A percentile compares a stretch with the other conserved stretches of the same genome.
These are phyloP conservation scores for Pararge aegeria DNA, from an alignment of 1,140 invertebrate species.

Conservation along the genomic window DNA sequence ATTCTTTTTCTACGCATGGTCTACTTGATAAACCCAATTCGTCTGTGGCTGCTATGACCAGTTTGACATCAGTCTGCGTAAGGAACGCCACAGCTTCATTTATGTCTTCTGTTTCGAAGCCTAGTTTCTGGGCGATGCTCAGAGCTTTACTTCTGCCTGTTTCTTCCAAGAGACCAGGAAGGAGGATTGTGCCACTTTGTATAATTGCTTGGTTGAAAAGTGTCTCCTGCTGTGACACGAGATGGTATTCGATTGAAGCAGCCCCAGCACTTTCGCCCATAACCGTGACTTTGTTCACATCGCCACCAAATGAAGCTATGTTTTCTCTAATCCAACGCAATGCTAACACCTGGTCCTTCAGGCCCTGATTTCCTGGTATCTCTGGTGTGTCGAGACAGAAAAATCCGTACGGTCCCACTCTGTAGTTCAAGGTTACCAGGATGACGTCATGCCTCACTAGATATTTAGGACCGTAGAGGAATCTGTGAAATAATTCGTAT, in stretches of 20 bases:
- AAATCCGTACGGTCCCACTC: slow-evolving; percentile 84
- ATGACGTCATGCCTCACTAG: slow-evolving; percentile 80
- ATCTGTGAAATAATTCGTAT: too few relatives aligned
- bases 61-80: slow-evolving; percentile 10
- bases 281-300: slow-evolving; percentile 82
- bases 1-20: slow-evolving; percentile 36
- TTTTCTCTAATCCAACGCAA: slow-evolving; percentile 84
- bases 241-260: slow-evolving; percentile 39
- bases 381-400: slow-evolving; percentile 83
- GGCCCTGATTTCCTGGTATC: slow-evolving; percentile 85
- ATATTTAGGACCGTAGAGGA: slow-evolving; percentile 75
- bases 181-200: slow-evolving; percentile 34
- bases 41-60: slow-evolving; percentile 24
- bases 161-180: slow-evolving; percentile 13
- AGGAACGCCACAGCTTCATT: slow-evolving; percentile 33
- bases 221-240: slow-evolving; percentile 40
- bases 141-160: slow-evolving; percentile 16
- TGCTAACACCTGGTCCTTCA: slow-evolving; percentile 85
- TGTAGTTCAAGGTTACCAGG: slow-evolving; percentile 82
- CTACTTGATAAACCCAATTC: slow-evolving; percentile 9
- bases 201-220: slow-evolving; percentile 44
- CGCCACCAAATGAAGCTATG: slow-evolving; percentile 85
- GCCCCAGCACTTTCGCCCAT: slow-evolving; percentile 86
- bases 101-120: slow-evolving; percentile 28
- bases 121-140: slow-evolving; percentile 33